Evolutionary conservation across 2,888 invertebrate species (phyloP).

Genomic region (Chymomyza fuscimana): DNA sequence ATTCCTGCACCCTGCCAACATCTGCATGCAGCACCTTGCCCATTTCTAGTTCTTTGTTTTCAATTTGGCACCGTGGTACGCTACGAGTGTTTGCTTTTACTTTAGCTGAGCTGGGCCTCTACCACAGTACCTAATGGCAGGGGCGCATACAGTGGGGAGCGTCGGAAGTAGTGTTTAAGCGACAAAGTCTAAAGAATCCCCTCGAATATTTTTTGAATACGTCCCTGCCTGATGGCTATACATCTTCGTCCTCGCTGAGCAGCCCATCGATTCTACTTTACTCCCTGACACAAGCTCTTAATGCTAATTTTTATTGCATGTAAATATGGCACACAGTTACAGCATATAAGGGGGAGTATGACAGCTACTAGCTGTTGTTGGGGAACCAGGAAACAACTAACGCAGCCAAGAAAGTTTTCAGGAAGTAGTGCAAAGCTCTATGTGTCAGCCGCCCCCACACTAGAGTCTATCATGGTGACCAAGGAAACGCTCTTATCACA

Average conservation of each 20-base stretch:
- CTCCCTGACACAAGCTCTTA: slow-evolving; percentile 53
- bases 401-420: neutral
- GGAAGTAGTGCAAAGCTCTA: neutral
- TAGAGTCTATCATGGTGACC: neutral
- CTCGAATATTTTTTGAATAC: slow-evolving; percentile 1
- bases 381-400: no score
- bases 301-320: slow-evolving; percentile 75
- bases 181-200: neutral
- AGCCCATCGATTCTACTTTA: slow-evolving; percentile 22
- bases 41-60: slow-evolving; percentile 49
- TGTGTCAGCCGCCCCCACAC: neutral
- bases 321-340: slow-evolving; percentile 63
- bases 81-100: slow-evolving; percentile 26
- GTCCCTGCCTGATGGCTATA: slow-evolving; percentile 31
- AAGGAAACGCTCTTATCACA: slow-evolving; percentile 42
- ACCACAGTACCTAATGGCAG: neutral
- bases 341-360: slow-evolving; percentile 15
- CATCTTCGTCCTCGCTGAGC: slow-evolving; percentile 43
- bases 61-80: slow-evolving; percentile 32
- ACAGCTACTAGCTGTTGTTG: neutral
- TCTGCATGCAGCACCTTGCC: slow-evolving; percentile 12
- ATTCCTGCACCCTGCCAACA: slow-evolving; percentile 42
- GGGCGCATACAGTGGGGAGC: no score
- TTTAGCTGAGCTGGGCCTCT: slow-evolving; percentile 14
- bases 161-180: no score